A percentile compares a stretch with the other conserved stretches of the same genome.
These are phyloP conservation scores for Plagodis pulveraria DNA, from an alignment of 2,888 invertebrate species.

Conservation along the genomic window DNA sequence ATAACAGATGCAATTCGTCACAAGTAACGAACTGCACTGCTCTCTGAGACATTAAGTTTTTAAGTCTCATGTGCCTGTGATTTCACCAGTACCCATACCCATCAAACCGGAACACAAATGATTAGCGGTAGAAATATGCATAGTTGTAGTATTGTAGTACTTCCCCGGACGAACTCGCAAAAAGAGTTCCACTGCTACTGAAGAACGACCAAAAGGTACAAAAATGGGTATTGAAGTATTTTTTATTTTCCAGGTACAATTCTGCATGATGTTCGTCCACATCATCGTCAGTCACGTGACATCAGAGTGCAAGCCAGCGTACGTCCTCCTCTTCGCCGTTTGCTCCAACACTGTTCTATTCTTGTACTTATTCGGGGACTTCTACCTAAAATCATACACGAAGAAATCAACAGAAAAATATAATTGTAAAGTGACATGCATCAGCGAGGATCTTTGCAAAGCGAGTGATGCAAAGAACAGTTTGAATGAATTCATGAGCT, in stretches of 20 bases:
- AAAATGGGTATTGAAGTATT: neutral
- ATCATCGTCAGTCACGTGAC: slow-evolving; percentile 39
- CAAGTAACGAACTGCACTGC: too few species aligned
- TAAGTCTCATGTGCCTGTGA: too few species aligned
- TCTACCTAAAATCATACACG: slow-evolving; percentile 50
- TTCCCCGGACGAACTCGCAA: too few species aligned
- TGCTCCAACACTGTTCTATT: slow-evolving; percentile 50
- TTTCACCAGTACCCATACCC: too few species aligned
- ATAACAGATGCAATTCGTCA: too few species aligned
- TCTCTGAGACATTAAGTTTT: too few species aligned
- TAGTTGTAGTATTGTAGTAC: too few species aligned
- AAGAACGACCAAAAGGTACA: too few species aligned
- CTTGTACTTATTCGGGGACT: slow-evolving; percentile 56
- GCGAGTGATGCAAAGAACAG: slow-evolving; percentile 6
- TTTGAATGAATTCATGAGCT: slow-evolving; percentile 39
- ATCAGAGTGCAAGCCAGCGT: slow-evolving; percentile 53
- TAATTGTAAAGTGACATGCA: slow-evolving; percentile 5
- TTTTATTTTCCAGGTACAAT: slow-evolving; percentile 55
- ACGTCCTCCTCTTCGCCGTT: slow-evolving; percentile 41
- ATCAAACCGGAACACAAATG: too few species aligned
- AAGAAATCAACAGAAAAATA: slow-evolving; percentile 24
- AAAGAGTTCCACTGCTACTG: too few species aligned
- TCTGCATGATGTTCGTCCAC: slow-evolving; percentile 51
- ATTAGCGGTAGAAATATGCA: too few species aligned
- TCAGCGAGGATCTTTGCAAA: slow-evolving; percentile 17